Percentiles rank a stretch among this genome's conserved stretches.
Evolutionary conservation across 2,797 vertebrate genomes (phyloP).

Genomic region (Cossypha polioptera): DNA sequence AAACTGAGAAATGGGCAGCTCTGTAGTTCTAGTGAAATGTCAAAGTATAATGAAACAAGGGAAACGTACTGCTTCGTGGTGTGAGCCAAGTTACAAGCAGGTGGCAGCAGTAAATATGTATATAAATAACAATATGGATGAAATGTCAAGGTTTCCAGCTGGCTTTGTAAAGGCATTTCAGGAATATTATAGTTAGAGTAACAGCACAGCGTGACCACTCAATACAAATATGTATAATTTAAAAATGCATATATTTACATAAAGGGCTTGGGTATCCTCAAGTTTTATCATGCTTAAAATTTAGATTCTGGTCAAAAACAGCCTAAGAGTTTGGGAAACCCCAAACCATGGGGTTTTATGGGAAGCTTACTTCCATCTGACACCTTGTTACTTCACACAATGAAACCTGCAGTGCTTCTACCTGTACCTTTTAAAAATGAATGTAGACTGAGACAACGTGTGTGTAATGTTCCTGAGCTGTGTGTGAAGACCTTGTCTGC

Average conservation of each 20-base stretch:
- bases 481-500: not conserved
- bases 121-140: constrained; percentile 77
- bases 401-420: not conserved
- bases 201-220: constrained; percentile 44
- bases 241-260: constrained; percentile 2
- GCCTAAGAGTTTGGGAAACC: not conserved
- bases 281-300: not conserved
- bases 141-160: constrained; percentile 73
- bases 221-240: not conserved
- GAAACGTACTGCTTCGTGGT: constrained; percentile 52
- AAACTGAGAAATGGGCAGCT: constrained; percentile 68
- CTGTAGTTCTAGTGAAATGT: constrained; percentile 72
- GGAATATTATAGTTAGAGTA: constrained; percentile 60
- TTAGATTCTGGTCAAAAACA: not conserved
- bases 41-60: constrained; percentile 74
- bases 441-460: not conserved
- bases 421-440: not conserved
- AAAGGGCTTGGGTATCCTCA: not conserved
- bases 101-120: constrained; percentile 76
- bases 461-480: not conserved
- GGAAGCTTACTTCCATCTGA: not conserved
- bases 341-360: not conserved
- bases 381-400: not conserved
- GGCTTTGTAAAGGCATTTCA: constrained; percentile 69
- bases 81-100: constrained; percentile 69